Conservation (phyloP, 2,113 vertebrate species). For the Poicephalus gulielmi region DNA sequence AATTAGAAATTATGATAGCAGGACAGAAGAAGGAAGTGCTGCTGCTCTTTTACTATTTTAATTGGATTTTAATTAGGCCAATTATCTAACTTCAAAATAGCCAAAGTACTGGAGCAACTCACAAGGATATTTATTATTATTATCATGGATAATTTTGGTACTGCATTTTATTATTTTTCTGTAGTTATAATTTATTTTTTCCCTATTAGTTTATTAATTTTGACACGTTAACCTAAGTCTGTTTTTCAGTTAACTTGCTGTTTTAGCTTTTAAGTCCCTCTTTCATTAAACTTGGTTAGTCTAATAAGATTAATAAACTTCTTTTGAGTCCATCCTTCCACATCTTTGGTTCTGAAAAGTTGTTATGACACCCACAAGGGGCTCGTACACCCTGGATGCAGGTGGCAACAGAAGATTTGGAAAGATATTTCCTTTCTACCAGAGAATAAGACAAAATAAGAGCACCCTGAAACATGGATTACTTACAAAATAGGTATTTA, state of each 20-base stretch:
- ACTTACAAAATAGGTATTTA: neutral
- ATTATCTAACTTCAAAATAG: neutral
- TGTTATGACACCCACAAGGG: neutral
- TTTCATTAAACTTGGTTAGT: neutral
- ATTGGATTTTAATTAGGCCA: neutral
- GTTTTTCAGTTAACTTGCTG: neutral
- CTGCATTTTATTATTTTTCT: neutral
- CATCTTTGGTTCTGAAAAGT: neutral
- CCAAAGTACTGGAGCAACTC: neutral
- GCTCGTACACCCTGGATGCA: neutral
- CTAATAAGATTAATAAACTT: neutral
- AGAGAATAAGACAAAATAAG: neutral
- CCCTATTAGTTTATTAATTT: neutral
- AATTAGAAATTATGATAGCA: neutral
- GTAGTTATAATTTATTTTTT: neutral
- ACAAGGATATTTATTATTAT: neutral
- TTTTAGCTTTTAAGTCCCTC: neutral
- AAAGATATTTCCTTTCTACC: neutral
- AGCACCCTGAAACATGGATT: neutral
- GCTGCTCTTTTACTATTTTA: neutral
- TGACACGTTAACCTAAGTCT: neutral
- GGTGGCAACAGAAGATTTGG: neutral
- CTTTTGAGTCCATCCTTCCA: neutral
- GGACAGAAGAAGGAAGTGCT: neutral
- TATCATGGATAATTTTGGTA: neutral